phyloP scores from a whole-genome alignment of 30 jellyfish, hydroid and myxozoan genomes.

The Chironex yamaguchii region DNA sequence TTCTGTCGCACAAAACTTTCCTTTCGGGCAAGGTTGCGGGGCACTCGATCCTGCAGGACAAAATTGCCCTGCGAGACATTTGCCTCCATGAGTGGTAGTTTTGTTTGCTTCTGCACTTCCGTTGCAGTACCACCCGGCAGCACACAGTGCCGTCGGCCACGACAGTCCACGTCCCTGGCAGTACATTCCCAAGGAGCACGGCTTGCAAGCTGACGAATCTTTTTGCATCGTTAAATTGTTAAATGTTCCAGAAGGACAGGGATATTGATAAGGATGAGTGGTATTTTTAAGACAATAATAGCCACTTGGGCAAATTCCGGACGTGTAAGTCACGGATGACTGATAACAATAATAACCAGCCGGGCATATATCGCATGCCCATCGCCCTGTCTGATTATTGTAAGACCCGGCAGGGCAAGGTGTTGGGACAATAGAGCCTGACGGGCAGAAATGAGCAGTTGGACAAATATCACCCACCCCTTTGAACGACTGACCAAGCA shows the following conservation, averaged over 20 bases:
- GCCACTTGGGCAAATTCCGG: conserved; percentile 82
- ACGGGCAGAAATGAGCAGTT: conserved; percentile 81
- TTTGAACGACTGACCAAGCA: conserved; percentile 87
- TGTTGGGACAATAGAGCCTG: conserved; percentile 76
- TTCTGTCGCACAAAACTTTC: conserved; percentile 77
- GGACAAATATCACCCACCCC: conserved; percentile 98
- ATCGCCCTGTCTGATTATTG: conserved; percentile 85
- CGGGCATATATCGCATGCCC: conserved; percentile 86
- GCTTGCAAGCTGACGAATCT: conserved; percentile 67
- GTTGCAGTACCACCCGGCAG: conserved; percentile 96
- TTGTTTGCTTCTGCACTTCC: conserved; percentile 82
- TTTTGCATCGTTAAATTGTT: conserved; percentile 82
- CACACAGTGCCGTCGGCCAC: conserved; percentile 90
- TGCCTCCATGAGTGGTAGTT: conserved; percentile 92
- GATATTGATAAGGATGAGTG: conserved; percentile 79
- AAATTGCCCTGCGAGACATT: conserved; percentile 83
- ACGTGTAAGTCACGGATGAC: conserved; percentile 55
- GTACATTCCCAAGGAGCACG: conserved; percentile 86
- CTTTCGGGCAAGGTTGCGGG: conserved; percentile 88
- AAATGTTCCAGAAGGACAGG: conserved; percentile 92
- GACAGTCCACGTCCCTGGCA: conserved; percentile 89
- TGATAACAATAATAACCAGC: conserved; percentile 94
- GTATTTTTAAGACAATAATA: conserved; percentile 85
- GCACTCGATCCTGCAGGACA: conserved; percentile 89
- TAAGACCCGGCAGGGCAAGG: conserved; percentile 87